Evolutionary conservation across 2,113 vertebrate genomes (phyloP), one percentile per base, ranked within the genome.

Genomic region (Alosa alosa): DNA sequence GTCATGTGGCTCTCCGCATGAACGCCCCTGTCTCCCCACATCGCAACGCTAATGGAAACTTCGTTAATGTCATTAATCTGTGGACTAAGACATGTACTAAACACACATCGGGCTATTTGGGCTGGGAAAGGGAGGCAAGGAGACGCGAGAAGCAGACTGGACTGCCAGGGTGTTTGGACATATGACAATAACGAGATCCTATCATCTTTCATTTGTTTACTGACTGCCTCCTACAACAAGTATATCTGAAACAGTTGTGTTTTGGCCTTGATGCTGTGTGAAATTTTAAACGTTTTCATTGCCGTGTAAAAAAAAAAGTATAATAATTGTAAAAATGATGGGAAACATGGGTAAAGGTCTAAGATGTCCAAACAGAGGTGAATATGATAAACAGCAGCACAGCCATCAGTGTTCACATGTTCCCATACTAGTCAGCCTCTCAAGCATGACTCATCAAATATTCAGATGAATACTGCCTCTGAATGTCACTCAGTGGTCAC

Each of bases 1-100:
- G 97, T 98, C 97, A 98, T 97, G 97, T 96, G 97, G 96, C 95
- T 97, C 98, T 98, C 97, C 95, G 96, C 97, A 96, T 97, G 97
- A 96, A 96, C 93, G 96, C 97, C 95, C 96, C 93, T 94, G 95
- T 95, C 95, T 96, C 94, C 95, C 96, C 95, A 94, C 93, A 94
- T 96, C 95, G 95, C 93, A 92, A 88, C 86, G 94, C 96, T 97
- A 97, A 96, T 95, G 96, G 95, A 97, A 97, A 97, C 97, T 98
- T 98, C 93, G 95, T 97, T 98, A 98, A 97, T 97, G 96, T 97
- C 96, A 97, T 97, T 98, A 98, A 98, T 98, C 97, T 96, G 95
- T 96, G 94, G 96, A 96, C 94, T 92, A 90, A 60, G 55, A 60
- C 55, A 72, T 72, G 64, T 72, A 72, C 64, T 72, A 72, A 72